These are phyloP conservation scores for Calameuta pallipes DNA, from an alignment of 2,888 invertebrate genomes.

Conservation along the genomic window DNA sequence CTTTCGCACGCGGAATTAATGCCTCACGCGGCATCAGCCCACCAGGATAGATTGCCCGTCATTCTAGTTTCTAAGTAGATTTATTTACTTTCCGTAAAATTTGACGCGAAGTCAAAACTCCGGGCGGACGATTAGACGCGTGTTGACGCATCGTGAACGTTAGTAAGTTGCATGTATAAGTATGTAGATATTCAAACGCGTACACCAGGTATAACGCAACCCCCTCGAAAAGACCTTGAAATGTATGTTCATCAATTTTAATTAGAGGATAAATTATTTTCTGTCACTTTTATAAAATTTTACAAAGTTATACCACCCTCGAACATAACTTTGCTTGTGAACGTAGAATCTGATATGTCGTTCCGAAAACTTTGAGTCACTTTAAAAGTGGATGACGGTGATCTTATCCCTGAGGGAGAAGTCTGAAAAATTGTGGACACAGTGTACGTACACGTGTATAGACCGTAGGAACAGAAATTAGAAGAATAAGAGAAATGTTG, in stretches of 20 bases:
- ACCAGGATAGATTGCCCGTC: not conserved
- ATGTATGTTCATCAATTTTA: not conserved
- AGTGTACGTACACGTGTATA: not conserved
- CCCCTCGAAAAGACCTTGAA: not conserved
- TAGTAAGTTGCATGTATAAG: not conserved
- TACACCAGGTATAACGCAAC: not conserved
- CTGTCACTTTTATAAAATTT: not conserved
- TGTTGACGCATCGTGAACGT: not conserved
- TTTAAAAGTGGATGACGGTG: not conserved
- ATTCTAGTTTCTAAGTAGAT: not conserved
- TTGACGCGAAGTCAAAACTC: not conserved
- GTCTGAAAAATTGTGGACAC: not conserved
- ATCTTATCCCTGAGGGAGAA: not conserved
- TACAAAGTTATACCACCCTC: not conserved
- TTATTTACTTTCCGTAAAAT: not conserved
- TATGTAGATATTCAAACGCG: not conserved
- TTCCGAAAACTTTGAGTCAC: not conserved
- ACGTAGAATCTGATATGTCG: not conserved
- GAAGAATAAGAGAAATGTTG: not conserved
- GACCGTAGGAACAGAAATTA: not conserved
- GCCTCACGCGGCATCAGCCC: not conserved
- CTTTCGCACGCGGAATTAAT: not conserved
- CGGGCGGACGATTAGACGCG: not conserved
- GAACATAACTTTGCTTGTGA: not conserved
- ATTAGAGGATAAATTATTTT: not conserved